Base-by-base conservation (phyloP, 2,888 invertebrate genomes). In the Pecten maximus region DNA sequence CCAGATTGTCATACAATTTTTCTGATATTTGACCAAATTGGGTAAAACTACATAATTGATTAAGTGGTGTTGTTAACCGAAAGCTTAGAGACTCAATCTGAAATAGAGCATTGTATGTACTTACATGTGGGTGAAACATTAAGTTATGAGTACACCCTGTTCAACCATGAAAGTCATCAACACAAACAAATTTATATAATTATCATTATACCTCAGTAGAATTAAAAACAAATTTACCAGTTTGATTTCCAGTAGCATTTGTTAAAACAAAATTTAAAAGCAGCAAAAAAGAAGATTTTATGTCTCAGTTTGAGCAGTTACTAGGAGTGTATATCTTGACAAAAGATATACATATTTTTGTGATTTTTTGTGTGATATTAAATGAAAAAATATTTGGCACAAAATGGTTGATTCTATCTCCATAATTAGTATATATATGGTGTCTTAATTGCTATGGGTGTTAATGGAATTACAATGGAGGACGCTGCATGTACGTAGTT, bases 1-100 rank as follows among this genome's bases (percentile, higher is more conserved):
- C 28, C 35, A 74, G 74, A 74, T 74, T 74, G 74, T 74, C 74
- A 74, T 74, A 35, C 74, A 74, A 35, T 74, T 60, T 28, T 44
- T 44, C 12, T 12, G 6, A 44, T n/a, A 44, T 44, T 44, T 44
- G 44, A 44, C 44, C 44, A 10, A 44, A n/a, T n/a, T n/a, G n/a
- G n/a, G n/a, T n/a, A n/a, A n/a, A n/a, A n/a, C n/a, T n/a, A n/a
- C n/a, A n/a, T n/a, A n/a, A n/a, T n/a, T n/a, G n/a, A n/a, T n/a
- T 48, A 4, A 48, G 48, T 23, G 54, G 54, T 6, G 4, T 44
- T 44, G 44, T 44, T 54, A 1, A 54, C 8, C 19, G 50, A 16
- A 50, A 16, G 10, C 15, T 50, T 2, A 50, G 16, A 50, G 50
- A 50, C 50, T 50, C 16, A 50, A 50, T 50, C 50, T n/a, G n/a